A percentile compares a stretch with the other conserved stretches of the same genome.
Evolutionary conservation across 2,113 vertebrate species (phyloP).

Genomic region (Elanoides forficatus): DNA sequence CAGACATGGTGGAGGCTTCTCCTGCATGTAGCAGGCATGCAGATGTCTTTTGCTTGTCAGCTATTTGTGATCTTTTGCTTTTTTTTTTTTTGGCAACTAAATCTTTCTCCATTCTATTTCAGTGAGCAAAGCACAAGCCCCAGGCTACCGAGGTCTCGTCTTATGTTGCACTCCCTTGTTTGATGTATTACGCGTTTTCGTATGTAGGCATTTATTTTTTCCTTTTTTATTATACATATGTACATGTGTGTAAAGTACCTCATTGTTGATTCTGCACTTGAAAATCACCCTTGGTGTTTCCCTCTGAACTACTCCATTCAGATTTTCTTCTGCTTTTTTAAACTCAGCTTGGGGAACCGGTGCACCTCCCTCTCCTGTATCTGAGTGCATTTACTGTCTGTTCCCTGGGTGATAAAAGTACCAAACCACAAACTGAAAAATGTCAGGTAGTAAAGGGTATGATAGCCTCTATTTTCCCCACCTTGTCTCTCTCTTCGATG

Average conservation of each 20-base stretch:
- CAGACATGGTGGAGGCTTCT: background rate
- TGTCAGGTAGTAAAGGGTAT: background rate
- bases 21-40: accelerated
- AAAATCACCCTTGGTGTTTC: background rate
- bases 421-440: background rate
- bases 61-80: background rate
- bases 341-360: background rate
- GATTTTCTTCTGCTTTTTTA: background rate
- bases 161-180: background rate
- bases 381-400: accelerated
- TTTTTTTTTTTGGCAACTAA: background rate
- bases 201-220: background rate
- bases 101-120: background rate
- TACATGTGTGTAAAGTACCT: background rate
- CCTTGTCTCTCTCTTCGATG: background rate
- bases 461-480: too few relatives aligned
- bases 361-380: background rate
- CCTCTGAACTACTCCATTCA: background rate
- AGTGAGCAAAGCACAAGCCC: background rate
- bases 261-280: background rate
- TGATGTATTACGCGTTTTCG: background rate
- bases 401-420: background rate
- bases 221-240: background rate
- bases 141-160: background rate
- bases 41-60: background rate